These are phyloP conservation scores for Lithophane semibrunnea DNA, from an alignment of 2,888 invertebrate species.

Conservation along the genomic window DNA sequence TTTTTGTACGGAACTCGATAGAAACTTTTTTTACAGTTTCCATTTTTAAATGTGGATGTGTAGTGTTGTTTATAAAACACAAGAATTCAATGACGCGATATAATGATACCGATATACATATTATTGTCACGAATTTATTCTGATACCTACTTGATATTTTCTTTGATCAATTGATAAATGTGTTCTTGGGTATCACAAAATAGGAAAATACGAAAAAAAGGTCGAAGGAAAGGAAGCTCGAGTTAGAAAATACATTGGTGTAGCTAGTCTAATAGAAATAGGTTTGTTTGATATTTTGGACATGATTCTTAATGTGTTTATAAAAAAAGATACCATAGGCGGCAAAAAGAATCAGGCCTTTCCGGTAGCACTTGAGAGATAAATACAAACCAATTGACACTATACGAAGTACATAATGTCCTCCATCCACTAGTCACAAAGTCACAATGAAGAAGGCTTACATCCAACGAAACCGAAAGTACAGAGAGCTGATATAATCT, in stretches of 20 bases:
- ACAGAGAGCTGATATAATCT: background rate
- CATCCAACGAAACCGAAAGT: background rate
- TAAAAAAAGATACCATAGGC: background rate
- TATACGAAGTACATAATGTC: background rate
- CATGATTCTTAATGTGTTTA: background rate
- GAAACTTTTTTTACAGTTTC: background rate
- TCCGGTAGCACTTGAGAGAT: slow-evolving; percentile 10
- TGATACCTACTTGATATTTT: slow-evolving; percentile 15
- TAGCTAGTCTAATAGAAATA: slow-evolving; percentile 4
- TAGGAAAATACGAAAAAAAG: background rate
- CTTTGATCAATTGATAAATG: background rate
- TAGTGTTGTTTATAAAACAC: slow-evolving; percentile 31
- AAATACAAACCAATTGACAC: slow-evolving; percentile 23
- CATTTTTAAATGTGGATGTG: slow-evolving; percentile 30
- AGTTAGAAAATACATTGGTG: background rate
- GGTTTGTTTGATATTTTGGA: too few relatives aligned
- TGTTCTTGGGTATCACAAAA: background rate
- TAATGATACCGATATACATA: slow-evolving; percentile 14
- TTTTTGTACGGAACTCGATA: slow-evolving; percentile 36
- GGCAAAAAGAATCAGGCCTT: too few relatives aligned
- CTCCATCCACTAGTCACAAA: background rate
- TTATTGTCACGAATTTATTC: slow-evolving; percentile 8
- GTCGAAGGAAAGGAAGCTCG: too few relatives aligned
- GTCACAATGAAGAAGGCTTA: background rate
- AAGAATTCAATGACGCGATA: slow-evolving; percentile 42